Evolutionary conservation across 2,797 vertebrate genomes (phyloP).

Genomic region (Melanotaenia boesemani): DNA sequence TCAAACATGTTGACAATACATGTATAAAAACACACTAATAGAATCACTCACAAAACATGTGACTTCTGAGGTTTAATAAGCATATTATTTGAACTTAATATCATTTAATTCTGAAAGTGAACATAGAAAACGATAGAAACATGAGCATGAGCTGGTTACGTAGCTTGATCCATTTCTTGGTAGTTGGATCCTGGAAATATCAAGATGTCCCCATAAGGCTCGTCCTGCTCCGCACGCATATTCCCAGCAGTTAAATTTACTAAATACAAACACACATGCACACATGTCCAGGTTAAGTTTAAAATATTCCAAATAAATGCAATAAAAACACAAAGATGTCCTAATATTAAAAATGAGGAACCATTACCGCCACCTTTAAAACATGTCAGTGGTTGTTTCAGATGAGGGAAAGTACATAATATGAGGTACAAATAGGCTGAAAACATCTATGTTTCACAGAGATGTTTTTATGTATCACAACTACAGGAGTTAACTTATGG

Average conservation of each 20-base stretch:
- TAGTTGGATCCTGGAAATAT: constrained; percentile 42
- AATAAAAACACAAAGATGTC: neutral
- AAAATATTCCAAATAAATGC: neutral
- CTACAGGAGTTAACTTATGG: too few species aligned
- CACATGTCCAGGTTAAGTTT: neutral
- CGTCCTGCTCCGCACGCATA: constrained; percentile 53
- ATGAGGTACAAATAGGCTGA: too few species aligned
- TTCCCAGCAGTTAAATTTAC: constrained; percentile 45
- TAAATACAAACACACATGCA: constrained; percentile 38
- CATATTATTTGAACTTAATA: neutral
- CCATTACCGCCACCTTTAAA: too few species aligned
- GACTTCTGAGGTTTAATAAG: neutral
- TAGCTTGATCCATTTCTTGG: neutral
- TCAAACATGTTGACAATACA: neutral
- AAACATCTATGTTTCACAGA: too few species aligned
- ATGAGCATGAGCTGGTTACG: neutral
- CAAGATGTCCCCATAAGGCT: constrained; percentile 67
- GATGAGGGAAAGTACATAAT: too few species aligned
- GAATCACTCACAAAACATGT: constrained; percentile 1
- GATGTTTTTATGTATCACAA: too few species aligned
- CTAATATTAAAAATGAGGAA: neutral
- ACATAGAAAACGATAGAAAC: constrained; percentile 2
- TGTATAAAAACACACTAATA: neutral
- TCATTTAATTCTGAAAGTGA: neutral
- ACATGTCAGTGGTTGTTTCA: too few species aligned